A percentile compares a stretch with the other conserved stretches of the same genome.
Evolutionary conservation across 2,797 vertebrate genomes (phyloP).

Genomic region (Dendrocincla fuliginosa): DNA sequence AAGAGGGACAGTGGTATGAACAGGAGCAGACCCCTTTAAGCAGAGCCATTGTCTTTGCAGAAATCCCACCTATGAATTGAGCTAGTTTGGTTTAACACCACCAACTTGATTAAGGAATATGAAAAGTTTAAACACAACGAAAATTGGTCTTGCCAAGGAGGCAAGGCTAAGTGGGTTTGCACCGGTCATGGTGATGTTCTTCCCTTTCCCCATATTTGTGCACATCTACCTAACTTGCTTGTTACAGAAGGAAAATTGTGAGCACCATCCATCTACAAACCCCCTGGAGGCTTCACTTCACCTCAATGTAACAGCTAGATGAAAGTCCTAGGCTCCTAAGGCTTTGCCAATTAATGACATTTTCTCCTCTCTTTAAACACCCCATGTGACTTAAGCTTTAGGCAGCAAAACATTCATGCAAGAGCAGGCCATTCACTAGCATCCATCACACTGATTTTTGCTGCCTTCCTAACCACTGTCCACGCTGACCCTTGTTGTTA

Average conservation of each 20-base stretch:
- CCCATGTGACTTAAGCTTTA: background rate
- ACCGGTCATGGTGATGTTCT: background rate
- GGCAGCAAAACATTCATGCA: background rate
- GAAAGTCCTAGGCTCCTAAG: background rate
- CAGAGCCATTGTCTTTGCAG: background rate
- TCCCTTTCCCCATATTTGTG: background rate
- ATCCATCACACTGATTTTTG: conserved; percentile 29
- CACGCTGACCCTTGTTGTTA: background rate
- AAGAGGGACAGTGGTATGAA: background rate
- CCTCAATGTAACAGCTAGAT: background rate
- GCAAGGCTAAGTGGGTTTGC: background rate
- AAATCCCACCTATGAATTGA: background rate
- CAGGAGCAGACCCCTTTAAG: background rate
- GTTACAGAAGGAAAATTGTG: background rate
- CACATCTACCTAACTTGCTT: background rate
- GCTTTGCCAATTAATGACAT: background rate
- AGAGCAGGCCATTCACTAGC: background rate
- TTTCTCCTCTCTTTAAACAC: conserved; percentile 22
- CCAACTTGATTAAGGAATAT: background rate
- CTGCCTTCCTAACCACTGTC: background rate
- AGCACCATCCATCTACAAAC: background rate
- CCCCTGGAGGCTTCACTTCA: background rate
- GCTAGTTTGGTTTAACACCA: background rate
- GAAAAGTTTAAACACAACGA: background rate
- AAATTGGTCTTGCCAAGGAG: background rate